Base-by-base conservation (phyloP, 2,797 vertebrate genomes). In the Cyprinella venusta region DNA sequence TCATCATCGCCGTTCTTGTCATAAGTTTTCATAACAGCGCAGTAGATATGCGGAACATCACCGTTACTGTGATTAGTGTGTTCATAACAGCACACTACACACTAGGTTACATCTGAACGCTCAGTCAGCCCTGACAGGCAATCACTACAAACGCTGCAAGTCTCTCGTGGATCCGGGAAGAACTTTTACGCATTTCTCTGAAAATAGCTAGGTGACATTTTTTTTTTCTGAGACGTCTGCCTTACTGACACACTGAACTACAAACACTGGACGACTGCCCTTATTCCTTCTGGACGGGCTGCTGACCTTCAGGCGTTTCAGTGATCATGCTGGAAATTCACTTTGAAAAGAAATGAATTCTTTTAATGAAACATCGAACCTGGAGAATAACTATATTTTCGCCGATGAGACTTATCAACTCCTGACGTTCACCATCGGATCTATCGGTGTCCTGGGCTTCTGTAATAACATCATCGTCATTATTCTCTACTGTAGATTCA, bases 381-480 rank as follows among this genome's bases (percentile, higher is more conserved):
- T 88, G 2, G 90, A 92, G 18, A 85, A 87, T 2, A 84, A 87
- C 4, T 77, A 85, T 2, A 40, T 94, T 6, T 98, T 98, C 86
- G 91, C 95, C n/a, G 84, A 90, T 2, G 88, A 92, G 52, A 95
- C 96, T 26, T 98, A 97, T 91, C 95, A 95, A 94, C 91, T 96
- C 89, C 93, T 97, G 19, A 96, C 96, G 0, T 90, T 96, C 59
- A 91, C 95, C 61, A 92, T 96, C 40, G 97, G 97, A 72, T 93
- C 94, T 4, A 95, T 96, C 4, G 96, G 96, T 52, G 81, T 95
- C 6, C 91, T 96, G 88, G 97, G 96, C 79, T 96, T 96, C 76
- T 95, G 96, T 82, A 96, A 95, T 88, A 98, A 97, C 91, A 91
- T 94, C 18, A 89, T 96, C 30, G 96, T 97, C 54, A 86, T 98